phyloP scores from a whole-genome alignment of 2,888 invertebrate species.

The Xestia c-nigrum region DNA sequence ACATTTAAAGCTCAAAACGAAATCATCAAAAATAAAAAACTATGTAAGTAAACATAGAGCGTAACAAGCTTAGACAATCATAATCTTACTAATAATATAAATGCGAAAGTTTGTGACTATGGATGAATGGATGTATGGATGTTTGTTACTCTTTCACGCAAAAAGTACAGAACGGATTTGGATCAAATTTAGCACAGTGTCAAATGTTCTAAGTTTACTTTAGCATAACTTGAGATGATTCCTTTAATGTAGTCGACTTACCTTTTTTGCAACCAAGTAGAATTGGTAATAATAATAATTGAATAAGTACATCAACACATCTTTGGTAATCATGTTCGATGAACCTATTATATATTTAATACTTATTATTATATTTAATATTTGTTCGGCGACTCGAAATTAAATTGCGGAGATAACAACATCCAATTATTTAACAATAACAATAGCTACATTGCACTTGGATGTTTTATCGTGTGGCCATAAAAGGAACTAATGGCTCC shows the following conservation, averaged over 20 bases:
- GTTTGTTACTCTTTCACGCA: too few species aligned
- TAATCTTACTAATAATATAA: background rate
- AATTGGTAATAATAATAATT: background rate
- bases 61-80: background rate
- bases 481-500: background rate
- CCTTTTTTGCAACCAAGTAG: background rate
- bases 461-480: background rate
- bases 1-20: conserved; percentile 32
- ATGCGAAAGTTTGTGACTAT: too few species aligned
- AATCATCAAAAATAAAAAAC: background rate
- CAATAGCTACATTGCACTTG: background rate
- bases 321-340: background rate
- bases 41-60: background rate
- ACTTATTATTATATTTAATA: too few species aligned
- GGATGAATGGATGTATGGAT: too few species aligned
- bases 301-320: background rate
- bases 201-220: background rate
- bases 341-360: too few species aligned
- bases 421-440: background rate
- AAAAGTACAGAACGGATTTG: too few species aligned
- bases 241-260: background rate
- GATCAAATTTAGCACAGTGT: background rate
- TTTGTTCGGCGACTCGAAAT: background rate
- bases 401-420: background rate
- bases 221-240: conserved; percentile 2